Evolutionary conservation across 2,113 vertebrate genomes (phyloP), one percentile per base, ranked within the genome.

Genomic region (Spilogale gracilis): DNA sequence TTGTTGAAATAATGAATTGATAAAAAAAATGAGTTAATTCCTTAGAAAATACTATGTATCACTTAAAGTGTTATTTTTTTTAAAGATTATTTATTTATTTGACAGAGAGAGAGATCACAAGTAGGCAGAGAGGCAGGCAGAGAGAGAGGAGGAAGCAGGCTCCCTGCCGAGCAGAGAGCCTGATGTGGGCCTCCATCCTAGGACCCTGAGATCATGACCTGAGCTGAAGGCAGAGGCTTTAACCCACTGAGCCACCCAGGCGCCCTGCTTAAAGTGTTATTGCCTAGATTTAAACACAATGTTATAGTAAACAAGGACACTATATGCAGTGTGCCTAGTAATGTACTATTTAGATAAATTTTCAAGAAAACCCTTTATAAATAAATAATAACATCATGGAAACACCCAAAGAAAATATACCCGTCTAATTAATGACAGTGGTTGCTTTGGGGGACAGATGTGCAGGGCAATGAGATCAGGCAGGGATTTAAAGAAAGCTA

Each of bases 371-470:
- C 14, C 20, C 27, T n/a, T 11, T 27, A 50, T 38, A 32, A 23
- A 79, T 65, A 79, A 79, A 54, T 13, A 4, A 90, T 65, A 38
- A 79, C 20, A 63, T 38, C 52, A 89, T 79, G 30, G 45, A 65
- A 65, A 79, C 21, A 20, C 23, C 14, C 6, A 65, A 52, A 58
- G 45, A 58, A 78, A 78, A 11, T n/a, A 61, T 52, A 63, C 30
- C 3, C 45, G 52, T 21, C 30, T 52, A 52, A 78, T 38, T 79
- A n/a, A 90, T 17, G 23, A 48, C 38, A 43, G 14, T 54, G 10
- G 9, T 54, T 79, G 73, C 9, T n/a, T 79, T 13, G 0, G 0
- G 14, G 14, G 18, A 50, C 9, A 0, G 32, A 21, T 38, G 1
- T 89, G n/a, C 43, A 52, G 18, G 45, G 7, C n/a, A 89, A 89